Evolutionary conservation across 2,113 vertebrate genomes (phyloP).

Genomic region (Cyanistes caeruleus): DNA sequence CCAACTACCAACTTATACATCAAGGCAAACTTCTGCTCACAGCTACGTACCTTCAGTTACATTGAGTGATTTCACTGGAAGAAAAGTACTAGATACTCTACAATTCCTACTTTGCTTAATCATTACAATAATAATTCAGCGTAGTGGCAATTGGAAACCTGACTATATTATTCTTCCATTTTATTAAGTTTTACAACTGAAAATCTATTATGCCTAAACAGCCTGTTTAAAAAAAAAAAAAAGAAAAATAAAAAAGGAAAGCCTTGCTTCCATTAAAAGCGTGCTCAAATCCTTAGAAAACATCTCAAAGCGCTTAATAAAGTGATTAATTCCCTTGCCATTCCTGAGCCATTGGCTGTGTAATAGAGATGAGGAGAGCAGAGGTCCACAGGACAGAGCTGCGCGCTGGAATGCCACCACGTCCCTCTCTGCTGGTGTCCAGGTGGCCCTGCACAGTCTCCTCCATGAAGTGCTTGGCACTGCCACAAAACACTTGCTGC

Average conservation of each 20-base stretch:
- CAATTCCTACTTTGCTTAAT: neutral
- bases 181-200: slow-evolving; percentile 23
- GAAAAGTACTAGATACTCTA: neutral
- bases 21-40: neutral
- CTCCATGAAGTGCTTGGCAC: neutral
- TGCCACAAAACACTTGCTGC: neutral
- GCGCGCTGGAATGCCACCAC: neutral
- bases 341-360: neutral
- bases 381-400: neutral
- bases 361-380: neutral
- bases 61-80: neutral
- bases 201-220: slow-evolving; percentile 28
- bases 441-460: neutral
- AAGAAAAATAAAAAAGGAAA: neutral
- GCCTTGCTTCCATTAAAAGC: neutral
- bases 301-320: neutral
- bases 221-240: neutral
- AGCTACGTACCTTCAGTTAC: neutral
- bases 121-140: neutral
- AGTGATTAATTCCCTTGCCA: neutral
- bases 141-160: neutral
- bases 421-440: neutral
- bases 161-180: slow-evolving; percentile 8
- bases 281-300: slow-evolving; percentile 9
- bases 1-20: neutral